Conservation (phyloP, 2,888 invertebrate species). For the Sympetrum striolatum region DNA sequence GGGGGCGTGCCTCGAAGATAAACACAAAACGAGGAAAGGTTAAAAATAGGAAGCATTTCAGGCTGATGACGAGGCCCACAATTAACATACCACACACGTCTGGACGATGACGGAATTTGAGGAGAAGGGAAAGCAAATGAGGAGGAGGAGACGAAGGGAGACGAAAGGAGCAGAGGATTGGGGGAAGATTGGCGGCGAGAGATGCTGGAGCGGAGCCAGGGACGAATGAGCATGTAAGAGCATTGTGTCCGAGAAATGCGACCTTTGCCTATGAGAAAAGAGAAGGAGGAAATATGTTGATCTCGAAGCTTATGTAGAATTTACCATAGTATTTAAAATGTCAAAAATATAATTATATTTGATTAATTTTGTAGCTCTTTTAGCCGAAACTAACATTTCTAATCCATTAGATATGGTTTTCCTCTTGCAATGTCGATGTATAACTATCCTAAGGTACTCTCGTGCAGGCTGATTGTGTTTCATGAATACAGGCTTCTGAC, state of each 20-base stretch:
- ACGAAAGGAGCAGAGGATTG: neutral
- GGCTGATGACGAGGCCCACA: neutral
- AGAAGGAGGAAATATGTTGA: neutral
- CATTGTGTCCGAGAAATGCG: neutral
- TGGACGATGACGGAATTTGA: neutral
- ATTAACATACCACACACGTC: conserved; percentile 32
- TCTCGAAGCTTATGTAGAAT: no score
- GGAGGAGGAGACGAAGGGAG: neutral
- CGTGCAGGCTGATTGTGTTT: no score
- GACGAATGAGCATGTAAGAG: neutral
- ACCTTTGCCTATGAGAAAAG: neutral
- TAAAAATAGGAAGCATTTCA: neutral
- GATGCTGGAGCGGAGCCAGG: neutral
- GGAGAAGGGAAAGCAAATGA: neutral
- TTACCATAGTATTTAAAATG: no score
- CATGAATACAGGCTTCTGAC: no score
- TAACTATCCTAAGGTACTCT: no score
- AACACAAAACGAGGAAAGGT: neutral
- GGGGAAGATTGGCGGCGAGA: neutral
- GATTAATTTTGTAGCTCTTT: no score
- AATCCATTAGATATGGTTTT: no score
- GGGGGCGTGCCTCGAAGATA: no score
- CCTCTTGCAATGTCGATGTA: no score
- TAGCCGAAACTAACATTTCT: no score
- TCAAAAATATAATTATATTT: no score